A percentile compares a stretch with the other conserved stretches of the same genome.
Conservation (phyloP, 2,113 vertebrate genomes). For the Aplodontia rufa region DNA sequence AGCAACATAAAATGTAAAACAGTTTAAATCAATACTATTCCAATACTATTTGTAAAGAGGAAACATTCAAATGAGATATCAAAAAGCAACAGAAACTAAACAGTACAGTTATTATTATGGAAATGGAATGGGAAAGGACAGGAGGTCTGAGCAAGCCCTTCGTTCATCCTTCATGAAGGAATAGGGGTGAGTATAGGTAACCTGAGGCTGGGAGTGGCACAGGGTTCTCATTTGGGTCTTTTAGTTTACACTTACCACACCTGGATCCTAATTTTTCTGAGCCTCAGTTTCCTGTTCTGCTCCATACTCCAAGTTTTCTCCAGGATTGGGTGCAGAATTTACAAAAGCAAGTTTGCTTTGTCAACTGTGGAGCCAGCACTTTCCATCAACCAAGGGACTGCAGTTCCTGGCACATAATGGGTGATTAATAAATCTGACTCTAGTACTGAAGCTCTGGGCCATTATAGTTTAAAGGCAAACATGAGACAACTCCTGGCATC, state of each 20-base stretch:
- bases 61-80: background rate
- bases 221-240: background rate
- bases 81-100: background rate
- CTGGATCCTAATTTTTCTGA: background rate
- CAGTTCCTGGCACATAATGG: background rate
- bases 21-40: background rate
- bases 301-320: fast-evolving
- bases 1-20: background rate
- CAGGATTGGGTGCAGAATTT: background rate
- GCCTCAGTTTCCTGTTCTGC: background rate
- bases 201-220: background rate
- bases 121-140: background rate
- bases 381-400: background rate
- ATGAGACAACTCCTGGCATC: background rate
- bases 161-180: background rate
- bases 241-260: background rate
- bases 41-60: background rate
- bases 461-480: background rate
- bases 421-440: background rate
- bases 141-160: no score
- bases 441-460: background rate
- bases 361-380: background rate
- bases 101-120: background rate
- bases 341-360: background rate
- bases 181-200: fast-evolving